Evolutionary conservation across 1,140 invertebrate species (phyloP).

Genomic region (Nasonia vitripennis): DNA sequence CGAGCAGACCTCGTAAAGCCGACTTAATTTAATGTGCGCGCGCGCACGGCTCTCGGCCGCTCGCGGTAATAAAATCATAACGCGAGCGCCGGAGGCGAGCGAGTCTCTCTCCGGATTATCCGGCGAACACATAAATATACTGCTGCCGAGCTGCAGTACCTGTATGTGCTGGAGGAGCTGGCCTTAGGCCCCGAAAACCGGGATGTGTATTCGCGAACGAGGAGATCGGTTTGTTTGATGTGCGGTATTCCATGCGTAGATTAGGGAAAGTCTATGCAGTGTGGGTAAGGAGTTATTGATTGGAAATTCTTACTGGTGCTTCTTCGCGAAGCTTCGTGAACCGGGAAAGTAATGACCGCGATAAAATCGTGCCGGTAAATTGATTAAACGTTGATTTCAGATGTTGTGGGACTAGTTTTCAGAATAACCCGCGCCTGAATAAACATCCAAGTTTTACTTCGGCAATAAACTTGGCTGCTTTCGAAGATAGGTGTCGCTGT

Average conservation of each 20-base stretch:
- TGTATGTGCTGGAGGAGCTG: not conserved
- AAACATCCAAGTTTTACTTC: not conserved
- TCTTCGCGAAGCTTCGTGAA: no score
- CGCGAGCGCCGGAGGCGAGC: constrained; percentile 28
- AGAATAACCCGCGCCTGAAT: not conserved
- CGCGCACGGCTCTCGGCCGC: constrained; percentile 41
- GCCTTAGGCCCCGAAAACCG: not conserved
- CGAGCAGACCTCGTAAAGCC: constrained; percentile 66
- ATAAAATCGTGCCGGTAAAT: not conserved
- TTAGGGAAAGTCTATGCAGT: no score
- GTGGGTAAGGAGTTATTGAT: no score
- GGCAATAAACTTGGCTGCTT: not conserved
- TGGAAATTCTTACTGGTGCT: no score
- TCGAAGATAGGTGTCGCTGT: not conserved
- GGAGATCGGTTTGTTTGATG: not conserved
- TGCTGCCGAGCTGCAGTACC: not conserved
- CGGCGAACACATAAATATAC: constrained; percentile 42
- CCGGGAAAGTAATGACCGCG: no score
- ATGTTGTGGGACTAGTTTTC: not conserved
- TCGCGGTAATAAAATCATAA: constrained; percentile 65
- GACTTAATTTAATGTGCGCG: constrained; percentile 68
- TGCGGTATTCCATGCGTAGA: no score
- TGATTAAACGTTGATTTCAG: not conserved
- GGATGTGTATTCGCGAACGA: not conserved
- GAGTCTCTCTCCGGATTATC: constrained; percentile 52